Evolutionary conservation across 2,797 vertebrate genomes (phyloP).

Genomic region (Neomorphus geoffroyi): DNA sequence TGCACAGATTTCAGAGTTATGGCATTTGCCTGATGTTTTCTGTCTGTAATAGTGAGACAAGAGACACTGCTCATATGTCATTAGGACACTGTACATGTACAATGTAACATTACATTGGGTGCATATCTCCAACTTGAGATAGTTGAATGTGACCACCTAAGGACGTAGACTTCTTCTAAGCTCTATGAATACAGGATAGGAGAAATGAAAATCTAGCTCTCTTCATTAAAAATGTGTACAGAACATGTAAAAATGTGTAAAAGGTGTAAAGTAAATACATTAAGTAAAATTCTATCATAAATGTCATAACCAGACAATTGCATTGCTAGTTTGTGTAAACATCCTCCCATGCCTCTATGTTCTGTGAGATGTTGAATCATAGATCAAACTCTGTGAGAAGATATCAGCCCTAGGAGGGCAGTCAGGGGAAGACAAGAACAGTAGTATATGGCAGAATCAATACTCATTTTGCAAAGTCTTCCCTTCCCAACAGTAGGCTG

Average conservation of each 20-base stretch:
- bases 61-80: background rate
- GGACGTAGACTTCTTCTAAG: background rate
- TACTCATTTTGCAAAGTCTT: background rate
- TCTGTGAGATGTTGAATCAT: background rate
- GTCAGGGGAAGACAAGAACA: background rate
- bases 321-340: background rate
- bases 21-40: background rate
- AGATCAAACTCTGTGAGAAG: background rate
- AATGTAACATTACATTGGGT: background rate
- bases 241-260: background rate
- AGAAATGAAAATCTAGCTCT: background rate
- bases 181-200: background rate
- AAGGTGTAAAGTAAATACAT: background rate
- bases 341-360: background rate
- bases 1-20: background rate
- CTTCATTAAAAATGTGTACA: background rate
- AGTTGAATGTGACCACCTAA: background rate
- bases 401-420: background rate
- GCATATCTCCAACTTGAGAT: background rate
- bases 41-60: background rate
- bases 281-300: background rate
- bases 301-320: background rate
- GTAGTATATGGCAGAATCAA: background rate
- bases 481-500: background rate
- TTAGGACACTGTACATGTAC: background rate